Evolutionary conservation across 2,888 invertebrate species (phyloP), one percentile per base, ranked within the genome.

Genomic region (Eupithecia exiguata): DNA sequence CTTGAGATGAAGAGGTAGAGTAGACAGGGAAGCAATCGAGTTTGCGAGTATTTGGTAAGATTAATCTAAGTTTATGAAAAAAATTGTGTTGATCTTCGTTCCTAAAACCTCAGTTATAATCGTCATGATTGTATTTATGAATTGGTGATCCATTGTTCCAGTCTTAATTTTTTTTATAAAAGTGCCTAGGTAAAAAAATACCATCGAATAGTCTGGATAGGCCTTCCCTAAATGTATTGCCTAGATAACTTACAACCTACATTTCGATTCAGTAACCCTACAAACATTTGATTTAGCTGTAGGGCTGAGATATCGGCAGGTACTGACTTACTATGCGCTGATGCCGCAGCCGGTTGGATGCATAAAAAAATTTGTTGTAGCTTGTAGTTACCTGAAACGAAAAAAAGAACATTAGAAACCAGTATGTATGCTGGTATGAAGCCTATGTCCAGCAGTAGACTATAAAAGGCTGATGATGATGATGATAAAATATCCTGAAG

Each of bases 1-100:
- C 71, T 70, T 53, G 21, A 66, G 62, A 38, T 62, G 69, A 70
- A 62, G 58, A 25, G 21, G 58, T 58, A 53, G 49, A n/a, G 58
- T 58, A 53, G 49, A n/a, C 21, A 53, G 58, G 58, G 5, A 9
- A 58, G 58, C 49, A 53, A n/a, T 10, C 58, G 58, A 53, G 21
- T n/a, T 53, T n/a, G 0, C 4, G n/a, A 10, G 18, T n/a, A 53
- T n/a, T 53, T 53, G 21, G 21, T 4, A n/a, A n/a, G 49, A 49
- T 49, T 49, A 14, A 5, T 4, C 4, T 30, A 30, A 30, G 30
- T 4, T 30, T 1, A 30, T 30, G 30, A 30, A 30, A 3, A 30
- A 1, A 30, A 3, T 30, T 30, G 30, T 30, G 2, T 30, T 30
- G 30, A 46, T 16, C 14, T 16, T 46, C 5, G 46, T 40, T 36